Base-by-base conservation (phyloP, 1,140 invertebrate genomes). In the Zaprionus africanus region DNA sequence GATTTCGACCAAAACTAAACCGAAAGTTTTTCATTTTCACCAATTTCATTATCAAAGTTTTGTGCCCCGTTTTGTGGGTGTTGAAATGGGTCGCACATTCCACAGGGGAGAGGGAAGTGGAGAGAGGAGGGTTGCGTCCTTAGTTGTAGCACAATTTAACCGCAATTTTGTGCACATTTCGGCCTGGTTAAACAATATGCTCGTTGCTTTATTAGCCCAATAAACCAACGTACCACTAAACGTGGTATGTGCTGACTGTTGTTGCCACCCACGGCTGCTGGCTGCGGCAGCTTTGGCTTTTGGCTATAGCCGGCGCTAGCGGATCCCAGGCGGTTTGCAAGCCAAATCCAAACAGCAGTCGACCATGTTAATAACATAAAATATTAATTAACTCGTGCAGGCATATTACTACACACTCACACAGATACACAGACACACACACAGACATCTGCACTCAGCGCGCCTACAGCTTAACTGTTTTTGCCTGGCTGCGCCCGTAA, bases 371-470 rank as follows among this genome's bases (percentile, higher is more conserved):
- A 88, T 88, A 88, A 90, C 84, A 88, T 88, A 81, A 88, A 88
- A 88, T 88, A 88, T 88, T 88, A 88, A 88, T 88, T 88, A 88
- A 84, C 84, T 80, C 68, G 70, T 78, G 76, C 76, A 67, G 66
- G 63, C 61, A 61, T 43, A 66, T 51, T 63, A 46, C 49, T 24
- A 49, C 56, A 79, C 22, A 69, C 56, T 38, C 34, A 60, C 43
- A 38, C 38, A 46, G 15, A 60, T 31, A 61, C 22, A 34, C 46
- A 57, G n/a, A n/a, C n/a, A n/a, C 36, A 46, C 19, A 54, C 58
- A 65, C n/a, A 41, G n/a, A 26, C 54, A 54, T 22, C 19, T 49
- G 51, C 28, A 61, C 22, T 38, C 11, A 36, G 22, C 26, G 17
- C 31, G 26, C 24, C n/a, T 74, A 15, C 31, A 51, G 66, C 49